Base-by-base conservation (phyloP, 2,797 vertebrate genomes). In the Neolamprologus multifasciatus region DNA sequence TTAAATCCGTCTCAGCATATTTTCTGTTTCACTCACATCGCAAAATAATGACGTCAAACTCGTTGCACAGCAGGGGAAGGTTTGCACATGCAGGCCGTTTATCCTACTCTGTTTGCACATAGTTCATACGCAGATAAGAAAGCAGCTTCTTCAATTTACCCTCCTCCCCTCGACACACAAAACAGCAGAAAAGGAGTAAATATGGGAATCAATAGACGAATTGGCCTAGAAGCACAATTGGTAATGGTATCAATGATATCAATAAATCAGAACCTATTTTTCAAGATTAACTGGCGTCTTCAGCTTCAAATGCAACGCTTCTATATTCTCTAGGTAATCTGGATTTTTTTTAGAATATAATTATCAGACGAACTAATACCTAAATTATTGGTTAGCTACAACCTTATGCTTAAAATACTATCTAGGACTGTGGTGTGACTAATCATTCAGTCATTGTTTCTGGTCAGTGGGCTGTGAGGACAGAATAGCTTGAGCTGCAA, bases 151-250 rank as follows among this genome's bases (percentile, higher is more conserved):
- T 40, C 21, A 7, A 16, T n/a, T 5, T 0, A 36, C 31, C 17
- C 59, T n/a, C 31, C 67, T 43, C 33, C 21, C 21, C 21, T 69
- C 0, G 8, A 69, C 67, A 71, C 64, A 26, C 64, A 71, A 45
- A 26, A 45, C 36, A 17, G 40, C 13, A 71, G 67, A 26, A 21
- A 13, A 3, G 33, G 33, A 64, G 31, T 21, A 21, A 67, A 67
- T 5, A 0, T 0, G 19, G 62, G 33, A 38, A 40, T 40, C 36
- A 9, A 40, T 67, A 67, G 36, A 9, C 3, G 0, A 23, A 21
- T 0, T 67, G 12, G n/a, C 62, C 33, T 9, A 14, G 0, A 67
- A 67, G 33, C 62, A 67, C 11, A 67, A 67, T 6, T 67, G n/a
- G 12, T 6, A 0, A 38, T 9, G 2, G 33, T n/a, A 38, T 67